phyloP scores from a whole-genome alignment of 2,113 vertebrate species.

The Cephalopholis sonnerati region DNA sequence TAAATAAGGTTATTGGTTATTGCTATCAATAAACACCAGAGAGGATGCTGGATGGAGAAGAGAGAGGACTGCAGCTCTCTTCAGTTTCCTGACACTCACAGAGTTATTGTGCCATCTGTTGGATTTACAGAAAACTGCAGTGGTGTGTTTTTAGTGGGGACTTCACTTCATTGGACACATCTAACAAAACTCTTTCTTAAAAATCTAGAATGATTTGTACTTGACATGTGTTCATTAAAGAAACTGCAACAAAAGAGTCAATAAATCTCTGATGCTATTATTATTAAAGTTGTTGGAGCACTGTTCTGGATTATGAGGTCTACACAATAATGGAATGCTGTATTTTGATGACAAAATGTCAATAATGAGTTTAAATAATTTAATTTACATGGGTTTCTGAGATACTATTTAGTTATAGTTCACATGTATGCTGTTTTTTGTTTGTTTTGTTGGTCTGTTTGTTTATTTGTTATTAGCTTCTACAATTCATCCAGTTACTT shows the following conservation, averaged over 20 bases:
- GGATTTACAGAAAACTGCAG: slow-evolving; percentile 52
- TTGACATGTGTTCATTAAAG: not conserved
- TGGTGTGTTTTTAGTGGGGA: not conserved
- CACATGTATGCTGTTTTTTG: too few relatives aligned
- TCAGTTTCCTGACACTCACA: not conserved
- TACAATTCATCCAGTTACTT: not conserved
- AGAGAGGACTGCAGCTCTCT: not conserved
- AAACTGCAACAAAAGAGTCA: not conserved
- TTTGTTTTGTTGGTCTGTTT: too few relatives aligned
- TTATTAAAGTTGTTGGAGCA: not conserved
- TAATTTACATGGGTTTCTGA: not conserved
- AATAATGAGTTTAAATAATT: not conserved
- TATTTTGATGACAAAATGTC: not conserved
- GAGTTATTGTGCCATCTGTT: slow-evolving; percentile 68
- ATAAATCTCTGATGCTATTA: not conserved
- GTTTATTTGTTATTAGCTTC: not conserved
- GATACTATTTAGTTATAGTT: not conserved
- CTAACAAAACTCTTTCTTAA: not conserved
- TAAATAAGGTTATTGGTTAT: not conserved
- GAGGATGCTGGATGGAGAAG: not conserved
- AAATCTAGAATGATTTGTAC: not conserved
- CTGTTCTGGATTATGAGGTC: not conserved
- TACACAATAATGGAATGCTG: not conserved
- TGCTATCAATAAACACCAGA: not conserved
- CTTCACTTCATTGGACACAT: not conserved